A percentile compares a stretch with the other conserved stretches of the same genome.
Evolutionary conservation across 2,797 vertebrate genomes (phyloP).

Genomic region (Ctenopoma kingsleyae): DNA sequence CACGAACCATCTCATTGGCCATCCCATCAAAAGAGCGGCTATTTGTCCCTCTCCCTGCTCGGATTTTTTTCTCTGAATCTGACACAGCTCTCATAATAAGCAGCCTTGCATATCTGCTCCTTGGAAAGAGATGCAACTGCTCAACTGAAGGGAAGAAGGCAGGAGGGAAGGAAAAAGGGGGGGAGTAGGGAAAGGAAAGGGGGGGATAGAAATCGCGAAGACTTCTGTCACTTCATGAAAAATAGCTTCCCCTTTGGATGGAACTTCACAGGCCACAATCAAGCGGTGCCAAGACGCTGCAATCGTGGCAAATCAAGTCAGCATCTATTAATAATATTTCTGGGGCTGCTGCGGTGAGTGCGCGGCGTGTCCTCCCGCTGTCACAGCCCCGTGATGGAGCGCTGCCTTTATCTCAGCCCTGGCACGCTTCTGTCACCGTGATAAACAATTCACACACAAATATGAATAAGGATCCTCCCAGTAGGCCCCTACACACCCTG

Average conservation of each 20-base stretch:
- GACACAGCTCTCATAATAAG: constrained; percentile 81
- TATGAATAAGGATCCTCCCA: constrained; percentile 99
- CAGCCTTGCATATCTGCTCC: constrained; percentile 81
- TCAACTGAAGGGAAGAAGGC: constrained; percentile 71
- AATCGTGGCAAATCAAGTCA: constrained; percentile 98
- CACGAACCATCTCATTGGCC: constrained; percentile 74
- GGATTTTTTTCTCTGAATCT: constrained; percentile 66
- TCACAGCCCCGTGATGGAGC: constrained; percentile 97
- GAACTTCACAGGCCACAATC: constrained; percentile 99
- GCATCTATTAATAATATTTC: constrained; percentile 99
- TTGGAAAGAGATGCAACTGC: constrained; percentile 80
- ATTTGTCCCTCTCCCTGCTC: constrained; percentile 55
- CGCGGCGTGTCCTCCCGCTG: constrained; percentile 94
- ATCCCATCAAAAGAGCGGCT: constrained; percentile 78
- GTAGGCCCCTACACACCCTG: constrained; percentile 87
- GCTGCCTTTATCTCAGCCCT: constrained; percentile 98
- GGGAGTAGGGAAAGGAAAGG: constrained; percentile 5
- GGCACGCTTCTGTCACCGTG: constrained; percentile 99
- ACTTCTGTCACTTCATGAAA: constrained; percentile 99
- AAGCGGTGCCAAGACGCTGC: constrained; percentile 93
- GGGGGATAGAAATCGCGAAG: constrained; percentile 66
- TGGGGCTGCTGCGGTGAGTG: constrained; percentile 90
- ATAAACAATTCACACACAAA: constrained; percentile 99
- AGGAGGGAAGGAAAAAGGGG: constrained; percentile 20
- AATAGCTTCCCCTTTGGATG: constrained; percentile 99